Evolutionary conservation across 2,797 vertebrate species (phyloP).

Genomic region (Emys orbicularis): DNA sequence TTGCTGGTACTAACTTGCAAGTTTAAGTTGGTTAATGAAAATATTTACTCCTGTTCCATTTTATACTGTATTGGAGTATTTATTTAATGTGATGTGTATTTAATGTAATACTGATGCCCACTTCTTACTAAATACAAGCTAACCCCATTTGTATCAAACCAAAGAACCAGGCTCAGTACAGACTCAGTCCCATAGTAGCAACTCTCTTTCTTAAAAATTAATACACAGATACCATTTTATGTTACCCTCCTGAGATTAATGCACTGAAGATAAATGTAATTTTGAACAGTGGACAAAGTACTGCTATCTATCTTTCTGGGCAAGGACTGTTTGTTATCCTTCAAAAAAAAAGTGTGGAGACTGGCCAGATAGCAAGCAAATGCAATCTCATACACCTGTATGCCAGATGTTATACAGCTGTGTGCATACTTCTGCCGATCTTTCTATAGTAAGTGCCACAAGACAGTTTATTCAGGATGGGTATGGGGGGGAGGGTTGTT

Average conservation of each 20-base stretch:
- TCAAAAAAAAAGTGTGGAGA: slow-evolving; percentile 18
- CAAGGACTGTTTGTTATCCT: slow-evolving; percentile 46
- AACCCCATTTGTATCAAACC: fast-evolving
- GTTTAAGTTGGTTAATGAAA: neutral
- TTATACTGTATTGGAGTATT: slow-evolving; percentile 3
- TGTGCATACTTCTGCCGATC: neutral
- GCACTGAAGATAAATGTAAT: neutral
- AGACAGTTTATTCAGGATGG: slow-evolving; percentile 5
- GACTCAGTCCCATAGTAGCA: neutral
- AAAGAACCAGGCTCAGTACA: neutral
- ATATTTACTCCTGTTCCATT: slow-evolving; percentile 39
- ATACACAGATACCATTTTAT: neutral
- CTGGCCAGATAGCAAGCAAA: slow-evolving; percentile 55
- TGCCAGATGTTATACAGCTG: slow-evolving; percentile 59
- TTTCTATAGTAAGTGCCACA: neutral
- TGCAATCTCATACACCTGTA: slow-evolving; percentile 48
- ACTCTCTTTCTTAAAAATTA: neutral
- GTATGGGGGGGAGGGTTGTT: neutral
- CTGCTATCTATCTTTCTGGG: neutral
- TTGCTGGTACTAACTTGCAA: slow-evolving; percentile 23
- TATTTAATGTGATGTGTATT: neutral
- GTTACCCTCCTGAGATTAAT: neutral
- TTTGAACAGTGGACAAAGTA: neutral
- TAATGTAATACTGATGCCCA: neutral
- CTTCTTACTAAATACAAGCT: neutral